A percentile compares a stretch with the other conserved stretches of the same genome.
Conservation (phyloP, 1,140 invertebrate species). For the Saccostrea echinata region DNA sequence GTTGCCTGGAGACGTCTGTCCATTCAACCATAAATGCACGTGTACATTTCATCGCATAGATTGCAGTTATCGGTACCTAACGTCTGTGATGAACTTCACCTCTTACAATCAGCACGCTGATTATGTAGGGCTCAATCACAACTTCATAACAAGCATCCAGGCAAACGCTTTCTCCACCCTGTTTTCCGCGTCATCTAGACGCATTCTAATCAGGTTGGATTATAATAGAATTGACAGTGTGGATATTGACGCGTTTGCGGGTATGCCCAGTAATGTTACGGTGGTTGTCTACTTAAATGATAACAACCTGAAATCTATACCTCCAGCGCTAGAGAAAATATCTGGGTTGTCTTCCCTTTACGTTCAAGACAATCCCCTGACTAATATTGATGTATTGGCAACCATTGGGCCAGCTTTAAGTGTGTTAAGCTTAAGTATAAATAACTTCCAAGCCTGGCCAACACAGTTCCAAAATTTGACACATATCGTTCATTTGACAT, state of each 20-base stretch:
- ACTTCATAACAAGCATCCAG: constrained; percentile 11
- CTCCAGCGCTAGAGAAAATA: not conserved
- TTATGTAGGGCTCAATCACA: not conserved
- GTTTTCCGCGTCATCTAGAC: constrained; percentile 12
- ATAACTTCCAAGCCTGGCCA: not conserved
- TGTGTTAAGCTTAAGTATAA: not conserved
- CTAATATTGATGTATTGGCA: not conserved
- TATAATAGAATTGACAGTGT: constrained; percentile 1
- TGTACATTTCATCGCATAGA: not conserved
- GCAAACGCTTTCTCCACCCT: not conserved
- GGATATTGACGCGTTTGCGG: not conserved
- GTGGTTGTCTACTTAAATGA: not conserved
- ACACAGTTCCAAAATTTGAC: constrained; percentile 4
- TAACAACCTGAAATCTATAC: not conserved
- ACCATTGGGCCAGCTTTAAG: not conserved
- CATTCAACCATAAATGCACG: constrained; percentile 16
- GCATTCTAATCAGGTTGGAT: not conserved
- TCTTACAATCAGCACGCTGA: not conserved
- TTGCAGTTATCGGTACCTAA: not conserved
- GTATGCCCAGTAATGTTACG: not conserved
- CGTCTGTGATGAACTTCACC: not conserved
- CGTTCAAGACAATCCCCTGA: not conserved
- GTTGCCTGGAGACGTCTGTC: not conserved
- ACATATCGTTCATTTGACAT: not conserved
- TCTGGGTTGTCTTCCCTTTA: not conserved